Evolutionary conservation across 2,113 vertebrate genomes (phyloP).

Genomic region (Xenopus laevis): DNA sequence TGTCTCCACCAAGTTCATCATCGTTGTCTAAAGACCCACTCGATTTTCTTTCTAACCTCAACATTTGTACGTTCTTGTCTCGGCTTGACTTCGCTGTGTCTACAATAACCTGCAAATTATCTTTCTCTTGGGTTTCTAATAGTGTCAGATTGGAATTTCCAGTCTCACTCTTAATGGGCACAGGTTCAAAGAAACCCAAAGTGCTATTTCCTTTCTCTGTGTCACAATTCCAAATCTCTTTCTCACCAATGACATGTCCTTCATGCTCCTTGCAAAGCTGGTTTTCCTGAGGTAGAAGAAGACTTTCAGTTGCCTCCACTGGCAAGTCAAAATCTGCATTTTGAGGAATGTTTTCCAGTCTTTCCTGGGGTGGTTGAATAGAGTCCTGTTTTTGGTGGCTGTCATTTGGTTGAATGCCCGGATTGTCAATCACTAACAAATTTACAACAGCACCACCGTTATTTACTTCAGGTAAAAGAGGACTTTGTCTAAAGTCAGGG

Average conservation of each 20-base stretch:
- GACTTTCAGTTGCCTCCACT: constrained; percentile 32
- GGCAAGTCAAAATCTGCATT: not conserved
- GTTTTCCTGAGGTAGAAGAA: constrained; percentile 45
- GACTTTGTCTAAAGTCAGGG: constrained; percentile 5
- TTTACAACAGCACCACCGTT: not conserved
- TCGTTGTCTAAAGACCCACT: constrained; percentile 55
- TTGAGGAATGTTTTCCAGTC: constrained; percentile 35
- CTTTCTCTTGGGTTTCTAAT: constrained; percentile 16
- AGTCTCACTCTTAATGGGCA: constrained; percentile 36
- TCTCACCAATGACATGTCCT: constrained; percentile 29
- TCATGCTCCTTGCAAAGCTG: constrained; percentile 36
- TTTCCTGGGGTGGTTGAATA: constrained; percentile 17
- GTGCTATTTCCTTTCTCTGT: constrained; percentile 38
- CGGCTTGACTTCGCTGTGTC: constrained; percentile 39
- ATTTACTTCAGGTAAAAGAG: not conserved
- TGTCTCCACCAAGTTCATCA: constrained; percentile 67
- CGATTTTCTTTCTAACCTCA: constrained; percentile 44
- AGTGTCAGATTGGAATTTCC: constrained; percentile 16
- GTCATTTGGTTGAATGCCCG: not conserved
- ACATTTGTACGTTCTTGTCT: constrained; percentile 38
- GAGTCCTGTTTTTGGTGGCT: constrained; percentile 19
- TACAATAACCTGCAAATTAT: constrained; percentile 32
- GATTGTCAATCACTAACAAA: not conserved
- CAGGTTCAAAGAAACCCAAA: not conserved
- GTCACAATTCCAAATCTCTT: constrained; percentile 37